These are phyloP conservation scores for Atta texana DNA, from an alignment of 1,140 invertebrate species.

Conservation along the genomic window DNA sequence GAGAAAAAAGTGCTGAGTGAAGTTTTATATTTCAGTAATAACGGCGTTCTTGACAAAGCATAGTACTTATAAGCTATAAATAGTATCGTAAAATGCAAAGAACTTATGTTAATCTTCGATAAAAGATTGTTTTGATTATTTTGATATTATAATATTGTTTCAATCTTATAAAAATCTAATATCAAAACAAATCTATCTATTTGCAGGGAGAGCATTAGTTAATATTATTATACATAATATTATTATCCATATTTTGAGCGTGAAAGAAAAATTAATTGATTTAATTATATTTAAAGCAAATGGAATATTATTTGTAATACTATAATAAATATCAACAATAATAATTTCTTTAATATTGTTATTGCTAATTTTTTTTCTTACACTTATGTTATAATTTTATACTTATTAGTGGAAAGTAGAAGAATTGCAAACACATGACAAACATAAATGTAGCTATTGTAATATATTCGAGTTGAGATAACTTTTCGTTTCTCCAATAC, in stretches of 20 bases:
- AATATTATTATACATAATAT: too few species aligned
- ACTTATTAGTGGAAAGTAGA: too few species aligned
- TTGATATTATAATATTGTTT: background rate
- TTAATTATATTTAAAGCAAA: background rate
- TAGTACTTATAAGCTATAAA: background rate
- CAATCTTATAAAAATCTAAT: background rate
- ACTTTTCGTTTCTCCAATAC: too few species aligned
- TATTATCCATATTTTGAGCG: background rate
- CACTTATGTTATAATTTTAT: background rate
- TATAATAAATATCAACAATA: conserved; percentile 11
- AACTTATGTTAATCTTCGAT: background rate
- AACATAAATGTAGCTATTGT: too few species aligned
- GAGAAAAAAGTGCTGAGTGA: background rate
- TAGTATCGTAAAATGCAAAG: background rate
- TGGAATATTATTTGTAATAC: background rate
- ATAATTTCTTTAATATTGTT: background rate
- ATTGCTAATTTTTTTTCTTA: background rate
- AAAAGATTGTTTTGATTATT: background rate
- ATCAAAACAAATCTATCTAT: background rate
- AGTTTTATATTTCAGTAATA: conserved; percentile 13
- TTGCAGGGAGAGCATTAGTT: background rate
- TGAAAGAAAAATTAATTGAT: background rate
- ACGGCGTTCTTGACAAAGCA: background rate
- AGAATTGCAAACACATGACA: too few species aligned
- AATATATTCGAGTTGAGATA: too few species aligned